Evolutionary conservation across 2,113 vertebrate genomes (phyloP).

Genomic region (Takifugu bimaculatus): DNA sequence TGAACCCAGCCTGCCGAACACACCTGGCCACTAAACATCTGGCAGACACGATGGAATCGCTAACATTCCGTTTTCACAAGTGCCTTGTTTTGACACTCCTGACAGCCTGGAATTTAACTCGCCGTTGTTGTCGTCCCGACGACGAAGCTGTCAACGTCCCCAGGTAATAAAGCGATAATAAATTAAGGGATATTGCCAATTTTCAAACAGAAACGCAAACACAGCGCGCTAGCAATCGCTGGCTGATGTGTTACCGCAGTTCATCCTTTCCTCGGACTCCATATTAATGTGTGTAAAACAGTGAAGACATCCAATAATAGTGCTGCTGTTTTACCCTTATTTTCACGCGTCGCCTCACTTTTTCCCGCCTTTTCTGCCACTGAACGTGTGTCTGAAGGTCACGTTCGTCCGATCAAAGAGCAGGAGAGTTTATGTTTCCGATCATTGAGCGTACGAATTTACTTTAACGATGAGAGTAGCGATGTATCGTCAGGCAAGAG

Average conservation of each 20-base stretch:
- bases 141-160: conserved; percentile 13
- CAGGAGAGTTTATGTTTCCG: no score
- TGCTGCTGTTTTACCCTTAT: no score
- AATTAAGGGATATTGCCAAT: background rate
- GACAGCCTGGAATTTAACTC: conserved; percentile 23
- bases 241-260: no score
- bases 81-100: conserved; percentile 55
- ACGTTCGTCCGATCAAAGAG: background rate
- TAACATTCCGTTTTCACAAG: background rate
- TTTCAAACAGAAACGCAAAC: background rate
- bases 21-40: conserved; percentile 65
- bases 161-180: conserved; percentile 1
- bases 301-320: no score
- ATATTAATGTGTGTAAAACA: no score
- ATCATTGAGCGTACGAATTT: no score
- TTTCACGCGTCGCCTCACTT: no score
- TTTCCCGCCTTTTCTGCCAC: no score
- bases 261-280: no score
- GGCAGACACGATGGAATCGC: conserved; percentile 47
- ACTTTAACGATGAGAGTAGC: no score
- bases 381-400: conserved; percentile 17
- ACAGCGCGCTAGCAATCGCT: no score
- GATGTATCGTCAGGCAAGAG: no score
- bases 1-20: conserved; percentile 35
- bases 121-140: conserved; percentile 32